Base-by-base conservation (phyloP, 2,113 vertebrate genomes). In the Canis aureus region DNA sequence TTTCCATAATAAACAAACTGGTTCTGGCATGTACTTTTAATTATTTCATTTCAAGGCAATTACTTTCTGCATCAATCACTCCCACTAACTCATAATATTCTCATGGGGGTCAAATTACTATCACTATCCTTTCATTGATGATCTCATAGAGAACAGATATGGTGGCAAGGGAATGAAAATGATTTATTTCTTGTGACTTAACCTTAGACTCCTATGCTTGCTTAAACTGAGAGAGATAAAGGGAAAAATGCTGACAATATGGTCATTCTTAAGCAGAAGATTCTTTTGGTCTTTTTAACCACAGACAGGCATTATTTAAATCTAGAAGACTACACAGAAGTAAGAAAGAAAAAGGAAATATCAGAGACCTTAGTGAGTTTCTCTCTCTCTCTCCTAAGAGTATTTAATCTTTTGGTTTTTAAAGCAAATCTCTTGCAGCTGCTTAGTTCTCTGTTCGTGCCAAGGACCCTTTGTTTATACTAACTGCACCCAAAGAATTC, bases 401-500 rank as follows among this genome's bases (percentile, higher is more conserved):
- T 49, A 94, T 89, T 95, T 97, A 96, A 95, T 98, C 93, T 96
- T 95, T 97, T 94, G 89, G 88, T 97, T 97, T 97, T 98, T 86
- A 93, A 94, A 96, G 96, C 62, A 96, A 96, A 96, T 95, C 95
- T 95, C 90, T 95, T 97, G 81, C 98, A 98, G 97, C 98, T 98
- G 98, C 95, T 98, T 76, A 49, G 9, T n/a, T 83, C 78, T 95
- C 96, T 51, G 53, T 93, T 96, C n/a, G 0, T 87, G 97, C 98
- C 98, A 98, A 97, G 90, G 89, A 91, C 83, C 98, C 95, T 97
- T 96, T 98, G 98, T 98, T 98, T 97, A 97, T 97, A 96, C 90
- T 97, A 97, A 97, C 93, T 97, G 95, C 96, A 96, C 97, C 97
- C 97, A 97, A 85, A 55, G 95, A 97, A 97, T 97, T 97, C 95